Evolutionary conservation across 2,113 vertebrate species (phyloP).

Genomic region (Scomber colias): DNA sequence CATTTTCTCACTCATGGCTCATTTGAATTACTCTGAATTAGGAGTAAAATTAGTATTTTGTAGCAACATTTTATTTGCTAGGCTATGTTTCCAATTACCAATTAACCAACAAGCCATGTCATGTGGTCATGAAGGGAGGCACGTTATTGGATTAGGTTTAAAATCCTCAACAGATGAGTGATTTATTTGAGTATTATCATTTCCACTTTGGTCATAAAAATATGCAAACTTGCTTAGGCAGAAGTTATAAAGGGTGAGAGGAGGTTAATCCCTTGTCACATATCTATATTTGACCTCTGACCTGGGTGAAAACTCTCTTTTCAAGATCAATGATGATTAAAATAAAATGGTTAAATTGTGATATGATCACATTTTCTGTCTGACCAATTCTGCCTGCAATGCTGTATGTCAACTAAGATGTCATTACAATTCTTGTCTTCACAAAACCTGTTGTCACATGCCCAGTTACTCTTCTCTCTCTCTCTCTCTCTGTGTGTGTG

Average conservation of each 20-base stretch:
- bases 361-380: no score
- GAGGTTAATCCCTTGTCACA: background rate
- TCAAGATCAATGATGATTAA: background rate
- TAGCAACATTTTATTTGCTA: slow-evolving; percentile 64
- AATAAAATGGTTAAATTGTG: background rate
- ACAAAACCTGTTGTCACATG: no score
- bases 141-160: slow-evolving; percentile 49
- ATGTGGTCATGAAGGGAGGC: slow-evolving; percentile 37
- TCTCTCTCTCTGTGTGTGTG: no score
- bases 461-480: no score
- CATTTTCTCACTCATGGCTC: slow-evolving; percentile 73
- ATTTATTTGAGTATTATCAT: slow-evolving; percentile 55
- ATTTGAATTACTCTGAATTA: slow-evolving; percentile 63
- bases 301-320: background rate
- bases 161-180: slow-evolving; percentile 63
- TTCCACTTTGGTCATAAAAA: slow-evolving; percentile 50
- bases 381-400: no score
- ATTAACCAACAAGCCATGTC: slow-evolving; percentile 59
- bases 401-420: background rate
- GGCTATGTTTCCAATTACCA: slow-evolving; percentile 67
- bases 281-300: slow-evolving; percentile 18
- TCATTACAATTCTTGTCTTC: no score
- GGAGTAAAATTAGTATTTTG: slow-evolving; percentile 68
- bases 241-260: background rate
- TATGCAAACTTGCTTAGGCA: slow-evolving; percentile 12